Base-by-base conservation (phyloP, 2,888 invertebrate species). In the Melinaea menophilus region DNA sequence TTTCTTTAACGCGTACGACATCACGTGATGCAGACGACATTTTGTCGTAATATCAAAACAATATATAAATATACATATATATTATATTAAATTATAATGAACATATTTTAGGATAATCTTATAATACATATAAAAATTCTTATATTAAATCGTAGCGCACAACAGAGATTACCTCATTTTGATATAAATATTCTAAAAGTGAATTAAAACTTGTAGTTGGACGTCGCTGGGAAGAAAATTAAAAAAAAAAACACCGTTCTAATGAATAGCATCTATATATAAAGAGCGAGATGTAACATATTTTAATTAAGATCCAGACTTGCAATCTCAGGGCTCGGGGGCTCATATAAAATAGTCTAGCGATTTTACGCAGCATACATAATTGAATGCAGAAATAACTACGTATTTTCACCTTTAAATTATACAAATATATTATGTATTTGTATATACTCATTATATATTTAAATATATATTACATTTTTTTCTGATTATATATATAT, bases 241-340 rank as follows among this genome's bases (percentile, higher is more conserved):
- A 22, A 22, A 22, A 22, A 22, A n/a, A 31, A 51, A 51, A 51
- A 51, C 9, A 51, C 9, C 48, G 13, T 31, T 51, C 9, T 51
- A 12, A 37, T 56, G 11, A 37, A 37, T 37, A 9, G 11, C 37
- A 37, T 12, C 45, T 41, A 4, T 45, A 37, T n/a, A 56, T 56
- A 56, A 45, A 56, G 22, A 34, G 22, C 37, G 51, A 12, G 48
- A 59, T 56, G 61, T 61, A 60, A 55, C 61, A 59, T 61, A 61
- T 65, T 69, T 69, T 69, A 69, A 69, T 69, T 67, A 69, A 67
- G 67, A 67, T 58, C 63, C 62, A 59, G 63, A 56, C 62, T 61
- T 58, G 54, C 61, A 63, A 61, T 64, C 56, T 68, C 62, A 47
- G 66, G 61, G 64, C 61, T 55, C 56, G 37, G 56, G 3, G 58